Percentiles rank a stretch among this genome's conserved stretches.
Evolutionary conservation across 1,140 invertebrate genomes (phyloP).

Genomic region (Drosophila insularis): DNA sequence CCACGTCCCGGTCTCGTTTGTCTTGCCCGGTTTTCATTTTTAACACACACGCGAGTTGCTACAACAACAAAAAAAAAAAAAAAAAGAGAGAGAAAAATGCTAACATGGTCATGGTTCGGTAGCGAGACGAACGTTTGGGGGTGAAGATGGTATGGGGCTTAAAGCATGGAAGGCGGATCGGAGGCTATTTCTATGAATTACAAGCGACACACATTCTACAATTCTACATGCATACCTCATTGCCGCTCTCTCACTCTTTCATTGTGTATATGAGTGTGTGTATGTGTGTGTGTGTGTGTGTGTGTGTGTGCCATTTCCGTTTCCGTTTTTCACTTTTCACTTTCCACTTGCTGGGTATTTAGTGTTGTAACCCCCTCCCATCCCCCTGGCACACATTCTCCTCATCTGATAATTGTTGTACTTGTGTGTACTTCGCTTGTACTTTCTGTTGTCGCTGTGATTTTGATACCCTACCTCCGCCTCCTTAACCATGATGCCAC

Average conservation of each 20-base stretch:
- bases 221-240: conserved; percentile 16
- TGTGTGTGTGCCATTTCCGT: conserved; percentile 73
- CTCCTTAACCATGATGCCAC: background rate
- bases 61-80: background rate
- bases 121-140: background rate
- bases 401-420: conserved; percentile 69
- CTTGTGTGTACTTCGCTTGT: conserved; percentile 54
- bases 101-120: conserved; percentile 59
- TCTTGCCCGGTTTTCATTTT: conserved; percentile 66
- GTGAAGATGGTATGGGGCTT: background rate
- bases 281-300: conserved; percentile 35
- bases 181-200: conserved; percentile 67
- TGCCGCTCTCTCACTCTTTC: conserved; percentile 23
- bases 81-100: conserved; percentile 50
- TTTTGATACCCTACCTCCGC: conserved; percentile 42
- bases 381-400: background rate
- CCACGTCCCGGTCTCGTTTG: conserved; percentile 51
- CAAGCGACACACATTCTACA: conserved; percentile 47
- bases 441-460: conserved; percentile 78
- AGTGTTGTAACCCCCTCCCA: conserved; percentile 54
- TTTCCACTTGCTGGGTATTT: conserved; percentile 75
- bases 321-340: conserved; percentile 71
- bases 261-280: conserved; percentile 2
- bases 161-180: conserved; percentile 6
- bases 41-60: conserved; percentile 64